Percentiles rank a stretch among this genome's conserved stretches.
Conservation (phyloP, 2,888 invertebrate genomes). For the Andrena hattorfiana region DNA sequence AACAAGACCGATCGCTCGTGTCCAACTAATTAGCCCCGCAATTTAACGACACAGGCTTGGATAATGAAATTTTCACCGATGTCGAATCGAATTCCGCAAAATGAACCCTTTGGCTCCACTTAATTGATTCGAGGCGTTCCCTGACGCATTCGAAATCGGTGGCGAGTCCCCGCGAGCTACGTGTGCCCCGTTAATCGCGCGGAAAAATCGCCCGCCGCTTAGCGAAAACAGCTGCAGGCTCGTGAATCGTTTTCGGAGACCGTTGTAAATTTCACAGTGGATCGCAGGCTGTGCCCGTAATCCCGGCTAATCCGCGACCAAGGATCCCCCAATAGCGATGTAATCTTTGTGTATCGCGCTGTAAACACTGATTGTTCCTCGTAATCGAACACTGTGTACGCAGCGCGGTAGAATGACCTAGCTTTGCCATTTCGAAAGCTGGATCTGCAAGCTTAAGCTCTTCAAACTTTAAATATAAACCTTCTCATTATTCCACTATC, state of each 20-base stretch:
- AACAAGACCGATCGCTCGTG: neutral
- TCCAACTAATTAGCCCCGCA: neutral
- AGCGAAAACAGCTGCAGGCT: neutral
- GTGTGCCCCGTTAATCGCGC: no score
- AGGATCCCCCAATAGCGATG: constrained; percentile 6
- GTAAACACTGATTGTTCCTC: constrained; percentile 4
- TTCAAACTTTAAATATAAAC: no score
- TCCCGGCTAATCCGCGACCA: constrained; percentile 1
- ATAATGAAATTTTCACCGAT: constrained; percentile 15
- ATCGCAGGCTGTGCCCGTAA: neutral
- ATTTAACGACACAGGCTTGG: neutral
- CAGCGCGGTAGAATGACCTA: neutral
- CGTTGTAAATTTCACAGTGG: constrained; percentile 1
- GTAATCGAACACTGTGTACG: neutral
- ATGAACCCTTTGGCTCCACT: neutral
- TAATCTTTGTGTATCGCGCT: neutral
- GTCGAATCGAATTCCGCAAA: constrained; percentile 5
- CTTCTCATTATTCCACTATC: no score
- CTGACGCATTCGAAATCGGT: no score
- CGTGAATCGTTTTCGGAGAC: neutral
- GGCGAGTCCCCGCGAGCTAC: no score
- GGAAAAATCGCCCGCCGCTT: no score
- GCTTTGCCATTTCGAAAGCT: no score
- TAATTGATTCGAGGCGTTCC: constrained; percentile 17
- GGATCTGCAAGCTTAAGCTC: no score